A percentile compares a stretch with the other conserved stretches of the same genome.
Evolutionary conservation across 2,888 invertebrate species (phyloP).

Genomic region (Phortica magna): DNA sequence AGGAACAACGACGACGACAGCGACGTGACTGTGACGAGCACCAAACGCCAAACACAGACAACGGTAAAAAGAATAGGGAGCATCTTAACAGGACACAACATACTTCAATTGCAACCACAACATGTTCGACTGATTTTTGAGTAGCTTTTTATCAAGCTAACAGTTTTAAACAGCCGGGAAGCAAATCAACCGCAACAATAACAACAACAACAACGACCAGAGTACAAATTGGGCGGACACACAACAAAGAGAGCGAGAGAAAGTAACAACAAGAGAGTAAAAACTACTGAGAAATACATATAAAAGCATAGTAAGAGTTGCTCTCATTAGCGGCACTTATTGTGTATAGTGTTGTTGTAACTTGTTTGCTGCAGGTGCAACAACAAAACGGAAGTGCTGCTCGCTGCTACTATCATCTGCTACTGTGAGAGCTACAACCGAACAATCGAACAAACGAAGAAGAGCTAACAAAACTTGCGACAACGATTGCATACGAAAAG

Average conservation of each 20-base stretch:
- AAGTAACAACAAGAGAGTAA: background rate
- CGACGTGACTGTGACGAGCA: background rate
- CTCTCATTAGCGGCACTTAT: background rate
- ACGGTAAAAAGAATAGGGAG: background rate
- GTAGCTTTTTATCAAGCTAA: conserved; percentile 1
- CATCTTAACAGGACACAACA: background rate
- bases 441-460: background rate
- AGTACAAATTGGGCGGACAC: conserved; percentile 28
- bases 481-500: conserved; percentile 31
- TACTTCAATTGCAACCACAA: conserved; percentile 5
- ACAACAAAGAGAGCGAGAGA: conserved; percentile 9
- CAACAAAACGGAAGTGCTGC: conserved; percentile 23
- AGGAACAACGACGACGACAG: background rate
- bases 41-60: background rate
- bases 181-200: background rate
- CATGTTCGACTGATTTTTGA: conserved; percentile 17
- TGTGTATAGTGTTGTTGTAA: background rate
- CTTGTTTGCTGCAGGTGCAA: conserved; percentile 28
- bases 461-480: background rate
- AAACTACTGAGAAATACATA: background rate
- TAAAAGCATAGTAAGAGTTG: background rate
- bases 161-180: conserved; percentile 10
- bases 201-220: background rate
- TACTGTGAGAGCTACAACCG: conserved; percentile 55
- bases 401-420: conserved; percentile 65